Evolutionary conservation across 1,140 invertebrate species (phyloP), one percentile per base, ranked within the genome.

Genomic region (Ips nitidus): DNA sequence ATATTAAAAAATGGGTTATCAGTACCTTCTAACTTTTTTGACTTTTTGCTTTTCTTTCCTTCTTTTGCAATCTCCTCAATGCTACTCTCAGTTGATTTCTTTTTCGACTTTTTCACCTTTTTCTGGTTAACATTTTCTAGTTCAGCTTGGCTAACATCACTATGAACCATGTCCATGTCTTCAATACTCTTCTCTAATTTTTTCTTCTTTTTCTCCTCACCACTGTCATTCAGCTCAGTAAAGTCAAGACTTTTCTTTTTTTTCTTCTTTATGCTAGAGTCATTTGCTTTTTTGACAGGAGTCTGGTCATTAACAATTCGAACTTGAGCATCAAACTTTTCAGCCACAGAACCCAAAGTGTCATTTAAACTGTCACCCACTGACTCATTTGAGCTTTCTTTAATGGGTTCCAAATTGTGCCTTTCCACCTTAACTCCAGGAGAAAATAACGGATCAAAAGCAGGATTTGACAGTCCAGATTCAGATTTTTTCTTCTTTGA

Each of bases 391-490:
- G 55, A 40, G 59, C 45, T 73, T 69, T 72, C 73, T 55, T 75
- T 66, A 38, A 78, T 76, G 3, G 73, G 63, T 43, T 77, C 71
- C 47, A 78, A 72, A n/a, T 68, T 36, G 52, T 78, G 76, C 66
- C 73, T 78, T 58, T 75, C 55, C 45, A 76, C 40, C 55, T 63
- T 68, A 6, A 52, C 47, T n/a, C 71, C 8, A 22, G 69, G 65
- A 41, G 55, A 71, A 64, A 39, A 66, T 6, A 77, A 42, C 0
- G 75, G 76, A 70, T 76, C 70, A 73, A 76, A 77, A 5, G 73
- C 74, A 53, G 77, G 77, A 72, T 78, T 78, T 6, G 65, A 58
- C 36, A 77, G 22, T 22, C 77, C 77, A 45, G 53, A 41, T 38
- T 71, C 63, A 8, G 6, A 4, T 39, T 62, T 42, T 52, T 68